Percentiles rank a stretch among this genome's conserved stretches.
Evolutionary conservation across 2,888 invertebrate species (phyloP).

Genomic region (Subacronicta megacephala): DNA sequence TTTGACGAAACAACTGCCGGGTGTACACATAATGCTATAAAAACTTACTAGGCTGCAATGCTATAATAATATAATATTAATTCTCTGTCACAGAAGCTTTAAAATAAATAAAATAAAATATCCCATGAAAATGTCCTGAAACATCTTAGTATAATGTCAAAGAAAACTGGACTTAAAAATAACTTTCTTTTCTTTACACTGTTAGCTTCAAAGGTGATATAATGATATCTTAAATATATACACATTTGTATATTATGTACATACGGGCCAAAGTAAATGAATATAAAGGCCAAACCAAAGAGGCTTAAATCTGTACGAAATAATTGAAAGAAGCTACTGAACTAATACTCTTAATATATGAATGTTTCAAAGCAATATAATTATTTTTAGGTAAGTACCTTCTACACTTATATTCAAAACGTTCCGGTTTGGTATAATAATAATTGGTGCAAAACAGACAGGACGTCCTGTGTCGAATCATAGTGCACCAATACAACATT

Average conservation of each 20-base stretch:
- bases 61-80: no score
- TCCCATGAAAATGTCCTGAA: no score
- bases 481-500: slow-evolving; percentile 64
- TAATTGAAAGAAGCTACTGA: background rate
- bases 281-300: slow-evolving; percentile 2
- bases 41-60: no score
- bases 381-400: slow-evolving; percentile 36
- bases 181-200: background rate
- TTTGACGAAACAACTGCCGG: no score
- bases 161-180: background rate
- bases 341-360: slow-evolving; percentile 19
- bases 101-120: no score
- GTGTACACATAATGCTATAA: no score
- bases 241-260: no score
- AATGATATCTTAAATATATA: background rate
- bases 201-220: background rate
- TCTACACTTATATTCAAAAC: slow-evolving; percentile 74
- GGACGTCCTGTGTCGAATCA: slow-evolving; percentile 87
- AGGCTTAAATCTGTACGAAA: slow-evolving; percentile 8
- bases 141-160: slow-evolving; percentile 1
- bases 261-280: no score
- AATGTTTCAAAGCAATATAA: slow-evolving; percentile 38
- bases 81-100: no score
- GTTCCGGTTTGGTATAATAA: slow-evolving; percentile 84
- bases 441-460: slow-evolving; percentile 87